A percentile compares a stretch with the other conserved stretches of the same genome.
Evolutionary conservation across 2,113 vertebrate species (phyloP).

Genomic region (Forbesichthys agassizii): DNA sequence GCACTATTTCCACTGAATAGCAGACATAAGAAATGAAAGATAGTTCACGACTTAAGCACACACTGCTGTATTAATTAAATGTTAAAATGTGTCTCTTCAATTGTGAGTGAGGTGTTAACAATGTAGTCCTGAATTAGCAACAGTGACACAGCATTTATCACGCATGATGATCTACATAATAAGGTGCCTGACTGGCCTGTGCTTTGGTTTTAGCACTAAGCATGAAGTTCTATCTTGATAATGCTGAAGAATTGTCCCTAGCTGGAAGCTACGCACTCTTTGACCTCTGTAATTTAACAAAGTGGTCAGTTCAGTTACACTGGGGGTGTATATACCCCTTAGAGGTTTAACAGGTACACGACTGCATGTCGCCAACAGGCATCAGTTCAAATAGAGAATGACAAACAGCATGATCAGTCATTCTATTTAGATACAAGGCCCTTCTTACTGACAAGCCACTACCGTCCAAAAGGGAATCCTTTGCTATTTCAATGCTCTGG

Average conservation of each 20-base stretch:
- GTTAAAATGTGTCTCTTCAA: no score
- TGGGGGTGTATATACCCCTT: conserved; percentile 47
- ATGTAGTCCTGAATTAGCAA: no score
- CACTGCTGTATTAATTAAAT: no score
- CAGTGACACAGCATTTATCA: no score
- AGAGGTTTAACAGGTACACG: conserved; percentile 60
- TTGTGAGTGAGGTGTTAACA: no score
- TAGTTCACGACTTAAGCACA: no score
- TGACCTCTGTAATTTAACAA: conserved; percentile 57
- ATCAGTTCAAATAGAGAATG: conserved; percentile 46
- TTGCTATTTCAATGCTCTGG: conserved; percentile 17
- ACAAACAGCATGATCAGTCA: conserved; percentile 49
- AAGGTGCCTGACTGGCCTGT: conserved; percentile 41
- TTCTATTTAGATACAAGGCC: conserved; percentile 32
- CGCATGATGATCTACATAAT: conserved; percentile 16
- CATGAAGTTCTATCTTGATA: conserved; percentile 59
- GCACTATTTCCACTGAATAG: no score
- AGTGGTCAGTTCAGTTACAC: conserved; percentile 43
- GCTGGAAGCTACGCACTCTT: conserved; percentile 24
- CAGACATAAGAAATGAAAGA: no score
- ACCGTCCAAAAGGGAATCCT: conserved; percentile 6
- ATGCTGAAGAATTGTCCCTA: conserved; percentile 33
- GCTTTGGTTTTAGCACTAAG: conserved; percentile 30
- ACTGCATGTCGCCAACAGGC: conserved; percentile 49
- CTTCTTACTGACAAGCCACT: conserved; percentile 7